A percentile compares a stretch with the other conserved stretches of the same genome.
These are phyloP conservation scores for Orchesella cincta DNA, from an alignment of 1,140 invertebrate species.

Conservation along the genomic window DNA sequence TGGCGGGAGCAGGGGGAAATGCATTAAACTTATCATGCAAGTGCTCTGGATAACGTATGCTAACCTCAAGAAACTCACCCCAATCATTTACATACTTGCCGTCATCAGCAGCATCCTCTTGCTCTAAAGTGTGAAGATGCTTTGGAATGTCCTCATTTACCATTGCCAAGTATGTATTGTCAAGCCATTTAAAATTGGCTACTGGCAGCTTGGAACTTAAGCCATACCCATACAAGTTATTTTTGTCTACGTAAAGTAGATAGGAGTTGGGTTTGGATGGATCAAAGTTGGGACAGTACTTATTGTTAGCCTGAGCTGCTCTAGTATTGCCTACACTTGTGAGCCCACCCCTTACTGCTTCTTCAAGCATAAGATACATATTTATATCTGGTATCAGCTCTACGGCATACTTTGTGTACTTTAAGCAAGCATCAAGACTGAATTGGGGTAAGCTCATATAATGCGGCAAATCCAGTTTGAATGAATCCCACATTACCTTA, in stretches of 20 bases:
- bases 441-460: slow-evolving; percentile 27
- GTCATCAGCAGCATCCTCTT: slow-evolving; percentile 54
- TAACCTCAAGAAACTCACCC: slow-evolving; percentile 62
- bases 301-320: slow-evolving; percentile 58
- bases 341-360: slow-evolving; percentile 51
- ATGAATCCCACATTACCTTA: neutral
- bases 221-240: slow-evolving; percentile 62
- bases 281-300: slow-evolving; percentile 58
- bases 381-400: too few species aligned
- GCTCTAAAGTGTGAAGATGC: slow-evolving; percentile 50
- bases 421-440: neutral
- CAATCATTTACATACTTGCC: too few species aligned
- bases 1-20: slow-evolving; percentile 59
- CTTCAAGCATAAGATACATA: slow-evolving; percentile 56
- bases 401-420: neutral
- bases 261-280: slow-evolving; percentile 52
- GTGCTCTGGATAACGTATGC: slow-evolving; percentile 53
- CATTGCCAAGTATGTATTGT: neutral
- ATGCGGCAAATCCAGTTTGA: slow-evolving; percentile 29
- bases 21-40: slow-evolving; percentile 61
- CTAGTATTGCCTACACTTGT: slow-evolving; percentile 53
- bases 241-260: slow-evolving; percentile 60
- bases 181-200: slow-evolving; percentile 58
- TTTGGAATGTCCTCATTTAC: slow-evolving; percentile 39
- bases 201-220: slow-evolving; percentile 58